These are phyloP conservation scores for Drosophila pandora DNA, from an alignment of 1,140 invertebrate genomes.

Conservation along the genomic window DNA sequence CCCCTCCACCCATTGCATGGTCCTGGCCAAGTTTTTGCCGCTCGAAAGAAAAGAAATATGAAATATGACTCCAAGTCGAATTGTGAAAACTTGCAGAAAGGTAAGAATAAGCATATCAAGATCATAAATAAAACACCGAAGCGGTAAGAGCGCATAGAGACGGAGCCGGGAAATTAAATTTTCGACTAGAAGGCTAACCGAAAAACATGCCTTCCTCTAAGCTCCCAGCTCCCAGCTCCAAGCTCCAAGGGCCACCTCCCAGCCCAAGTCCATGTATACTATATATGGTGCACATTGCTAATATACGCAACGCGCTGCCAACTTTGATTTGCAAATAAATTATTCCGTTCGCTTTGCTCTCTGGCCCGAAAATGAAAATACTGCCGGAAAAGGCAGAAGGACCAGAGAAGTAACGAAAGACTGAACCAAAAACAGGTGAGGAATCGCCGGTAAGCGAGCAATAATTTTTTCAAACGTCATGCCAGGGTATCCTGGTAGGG, in stretches of 20 bases:
- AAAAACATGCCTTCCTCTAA: constrained; percentile 10
- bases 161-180: constrained; percentile 76
- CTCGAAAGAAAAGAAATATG: constrained; percentile 67
- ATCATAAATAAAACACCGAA: constrained; percentile 77
- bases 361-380: constrained; percentile 51
- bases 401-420: constrained; percentile 3
- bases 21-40: constrained; percentile 57
- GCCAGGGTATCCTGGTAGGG: neutral
- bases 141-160: constrained; percentile 16
- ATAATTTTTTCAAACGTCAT: constrained; percentile 19
- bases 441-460: constrained; percentile 42
- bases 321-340: constrained; percentile 82
- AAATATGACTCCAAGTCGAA: constrained; percentile 81
- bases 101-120: constrained; percentile 79
- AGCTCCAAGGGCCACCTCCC: neutral
- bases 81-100: constrained; percentile 82
- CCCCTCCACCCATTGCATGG: neutral
- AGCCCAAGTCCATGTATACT: neutral
- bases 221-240: too few species aligned
- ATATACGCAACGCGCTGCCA: constrained; percentile 77
- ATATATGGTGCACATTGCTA: constrained; percentile 63
- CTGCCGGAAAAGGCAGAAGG: constrained; percentile 26
- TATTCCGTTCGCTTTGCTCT: constrained; percentile 61
- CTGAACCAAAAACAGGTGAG: constrained; percentile 43
- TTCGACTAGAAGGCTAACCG: constrained; percentile 67